Evolutionary conservation across 2,888 invertebrate species (phyloP), one percentile per base, ranked within the genome.

Genomic region (Torymus tubicola): DNA sequence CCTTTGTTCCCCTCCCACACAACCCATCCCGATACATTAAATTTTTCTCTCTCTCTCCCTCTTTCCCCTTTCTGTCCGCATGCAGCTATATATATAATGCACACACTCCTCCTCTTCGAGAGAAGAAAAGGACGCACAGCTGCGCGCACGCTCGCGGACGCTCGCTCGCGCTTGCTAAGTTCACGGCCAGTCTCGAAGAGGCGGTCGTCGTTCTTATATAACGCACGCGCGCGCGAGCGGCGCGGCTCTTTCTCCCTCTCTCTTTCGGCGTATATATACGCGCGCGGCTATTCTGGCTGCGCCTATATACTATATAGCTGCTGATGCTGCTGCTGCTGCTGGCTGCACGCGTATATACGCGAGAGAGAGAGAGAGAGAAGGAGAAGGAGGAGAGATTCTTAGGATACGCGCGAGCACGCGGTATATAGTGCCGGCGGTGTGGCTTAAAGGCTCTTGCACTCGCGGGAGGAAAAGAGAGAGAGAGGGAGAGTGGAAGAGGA

Each of bases 111-210:
- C 2, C 18, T 67, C 55, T 21, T 2, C 21, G 21, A 21, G 24
- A 58, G 81, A 80, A 85, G 83, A 85, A 84, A 78, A 63, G 78
- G 21, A 69, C 21, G 53, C 50, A 83, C 83, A 83, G 84, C 85
- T 85, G 86, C 85, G 42, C 85, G 84, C 86, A 86, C 86, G 84
- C 86, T 86, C 86, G 86, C 86, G 74, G 86, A 84, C 74, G 68
- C 85, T n/a, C n/a, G n/a, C n/a, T n/a, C n/a, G n/a, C 21, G 21
- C 86, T n/a, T n/a, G 86, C 86, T 90, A 90, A 90, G 90, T 90
- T 90, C 90, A 90, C 87, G 90, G 90, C 89, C 90, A 90, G 89
- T 88, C 88, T 87, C 87, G 57, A 58, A 50, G 63, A 80, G 71
- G 70, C 81, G 82, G 82, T 42, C 42, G 42, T 42, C 21, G 21